Conservation (phyloP, 2,113 vertebrate species). For the Syngnathus typhle region DNA sequence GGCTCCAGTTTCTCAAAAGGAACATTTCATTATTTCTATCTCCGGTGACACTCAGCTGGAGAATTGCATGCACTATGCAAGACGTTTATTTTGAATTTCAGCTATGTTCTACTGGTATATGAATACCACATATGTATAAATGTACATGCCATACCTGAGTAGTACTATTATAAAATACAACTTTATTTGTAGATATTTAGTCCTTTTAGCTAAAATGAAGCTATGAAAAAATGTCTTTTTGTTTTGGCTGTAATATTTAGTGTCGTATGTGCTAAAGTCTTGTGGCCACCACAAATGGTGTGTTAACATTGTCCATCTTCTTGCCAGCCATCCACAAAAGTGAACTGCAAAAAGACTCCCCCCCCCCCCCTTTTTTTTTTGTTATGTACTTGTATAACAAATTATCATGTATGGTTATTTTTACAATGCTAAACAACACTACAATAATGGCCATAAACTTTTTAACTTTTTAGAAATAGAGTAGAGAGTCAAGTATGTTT, state of each 20-base stretch:
- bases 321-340: neutral
- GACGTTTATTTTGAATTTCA: constrained; percentile 27
- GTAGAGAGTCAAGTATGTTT: neutral
- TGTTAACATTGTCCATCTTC: neutral
- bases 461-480: neutral
- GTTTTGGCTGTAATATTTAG: constrained; percentile 10
- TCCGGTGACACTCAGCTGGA: neutral
- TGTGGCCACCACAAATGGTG: neutral
- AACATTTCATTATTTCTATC: neutral
- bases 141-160: constrained; percentile 21
- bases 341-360: neutral
- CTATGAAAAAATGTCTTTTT: constrained; percentile 52
- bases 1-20: neutral
- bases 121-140: neutral
- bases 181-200: constrained; percentile 45
- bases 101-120: constrained; percentile 14
- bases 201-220: constrained; percentile 55
- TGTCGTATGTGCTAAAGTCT: neutral
- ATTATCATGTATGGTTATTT: constrained; percentile 10
- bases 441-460: neutral
- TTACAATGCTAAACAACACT: neutral
- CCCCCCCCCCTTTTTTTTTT: neutral
- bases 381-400: neutral
- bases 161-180: constrained; percentile 60
- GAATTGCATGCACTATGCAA: neutral